Base-by-base conservation (phyloP, 2,113 vertebrate species). In the Noctilio leporinus region DNA sequence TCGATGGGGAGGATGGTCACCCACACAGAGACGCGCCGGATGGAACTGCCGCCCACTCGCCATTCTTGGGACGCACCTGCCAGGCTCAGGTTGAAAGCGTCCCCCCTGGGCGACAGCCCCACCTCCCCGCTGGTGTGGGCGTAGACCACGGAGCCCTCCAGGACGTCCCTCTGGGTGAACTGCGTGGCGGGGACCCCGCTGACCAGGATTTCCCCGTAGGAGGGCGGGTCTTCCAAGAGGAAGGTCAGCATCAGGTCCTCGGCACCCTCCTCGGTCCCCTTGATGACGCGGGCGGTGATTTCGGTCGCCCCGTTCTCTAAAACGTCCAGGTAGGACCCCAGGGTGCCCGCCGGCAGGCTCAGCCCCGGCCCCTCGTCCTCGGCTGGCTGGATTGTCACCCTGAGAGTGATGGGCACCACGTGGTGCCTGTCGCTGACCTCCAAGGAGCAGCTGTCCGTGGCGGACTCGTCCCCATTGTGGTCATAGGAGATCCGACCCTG, bases 1-100 rank as follows among this genome's bases (percentile, higher is more conserved):
- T 99, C 99, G 72, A 99, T 97, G 7, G 99, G 99, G 57, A 99
- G 99, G 97, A 99, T 99, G 59, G 99, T 99, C 33, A 99, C 99
- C 88, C 99, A 98, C 19, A 99, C 98, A 62, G 99, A 98, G 62
- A 99, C 99, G 81, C 99, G 98, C 47, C 98, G 99, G 95, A 99
- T 98, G 95, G 98, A 98, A 91, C 89, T 99, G 53, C 99, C 99
- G 10, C 98, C 98, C 15, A 99, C 88, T 0, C 97, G 99, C 99
- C 99, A 99, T 96, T 99, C 98, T 86, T 99, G 99, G 70, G 99
- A 99, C 94, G 98, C 98, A 91, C 99, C 99, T 0, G 99, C 99
- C 93, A 99, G 98, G 2, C 99, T 99, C 93, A 99, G 98, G 92
- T 99, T 99, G 89, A 99, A 99, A 57, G 98, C 97, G 96, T 99